Base-by-base conservation (phyloP, 1,140 invertebrate genomes). In the Leptoteleia sp. region DNA sequence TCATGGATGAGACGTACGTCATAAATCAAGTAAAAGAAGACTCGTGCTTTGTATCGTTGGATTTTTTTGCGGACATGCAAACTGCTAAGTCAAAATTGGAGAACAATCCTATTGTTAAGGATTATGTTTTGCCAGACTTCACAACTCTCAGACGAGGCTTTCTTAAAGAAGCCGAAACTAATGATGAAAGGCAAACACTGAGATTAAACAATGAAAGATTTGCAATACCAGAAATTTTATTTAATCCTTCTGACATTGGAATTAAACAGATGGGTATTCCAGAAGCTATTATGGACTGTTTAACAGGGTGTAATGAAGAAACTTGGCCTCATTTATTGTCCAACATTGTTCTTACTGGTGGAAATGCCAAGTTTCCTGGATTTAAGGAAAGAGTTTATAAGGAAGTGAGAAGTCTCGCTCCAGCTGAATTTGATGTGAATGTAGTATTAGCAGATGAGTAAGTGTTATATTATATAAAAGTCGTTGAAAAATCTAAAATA, bases 11-110 rank as follows among this genome's bases (percentile, higher is more conserved):
- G 89, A 99, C 98, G 0, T 98, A 97, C 90, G 97, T 99, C 0
- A 97, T 99, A 6, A 99, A 99, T 89, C 97, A 99, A 90, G 94
- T 96, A 0, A 99, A 99, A 88, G 99, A 99, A 90, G 98, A 99
- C 87, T 93, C 95, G 0, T 99, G 98, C 85, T 99, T 94, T 91
- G 96, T 99, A 0, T 95, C 97, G 0, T 91, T 92, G 79, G 91
- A 99, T 83, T 97, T 98, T 83, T 93, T 93, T 82, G 89, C 90
- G 11, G 97, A 99, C 70, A 95, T 99, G 93, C 91, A 93, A 33
- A 93, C 92, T 47, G 93, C 96, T 4, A 93, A 92, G 85, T 90
- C 90, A 45, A 92, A 92, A 85, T 90, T 92, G 62, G 88, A 90
- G 0, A 87, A 88, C 12, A 94, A 95, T 81, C 89, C 89, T 3